Evolutionary conservation across 2,113 vertebrate genomes (phyloP).

Genomic region (Phycodurus eques): DNA sequence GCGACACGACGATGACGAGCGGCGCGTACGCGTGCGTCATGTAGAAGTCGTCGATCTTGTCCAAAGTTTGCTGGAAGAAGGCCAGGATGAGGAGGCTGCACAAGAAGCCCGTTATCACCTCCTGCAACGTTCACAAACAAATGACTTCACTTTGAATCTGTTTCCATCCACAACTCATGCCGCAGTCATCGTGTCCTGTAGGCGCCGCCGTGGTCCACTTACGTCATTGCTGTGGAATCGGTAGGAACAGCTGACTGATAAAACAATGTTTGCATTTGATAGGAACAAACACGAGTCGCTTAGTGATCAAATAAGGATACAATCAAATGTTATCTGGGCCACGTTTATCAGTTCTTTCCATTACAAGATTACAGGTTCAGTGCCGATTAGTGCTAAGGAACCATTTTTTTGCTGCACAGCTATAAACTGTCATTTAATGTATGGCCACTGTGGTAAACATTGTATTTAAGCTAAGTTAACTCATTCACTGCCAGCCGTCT

Average conservation of each 20-base stretch:
- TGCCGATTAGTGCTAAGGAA: background rate
- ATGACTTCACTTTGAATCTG: background rate
- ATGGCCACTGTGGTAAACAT: too few species aligned
- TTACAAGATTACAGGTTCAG: background rate
- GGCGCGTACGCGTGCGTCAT: slow-evolving; percentile 82
- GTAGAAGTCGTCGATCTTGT: slow-evolving; percentile 89
- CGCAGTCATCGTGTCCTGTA: too few species aligned
- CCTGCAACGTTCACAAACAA: slow-evolving; percentile 74
- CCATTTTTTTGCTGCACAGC: background rate
- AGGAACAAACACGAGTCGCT: background rate
- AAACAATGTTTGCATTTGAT: background rate
- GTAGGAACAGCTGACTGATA: slow-evolving; percentile 1
- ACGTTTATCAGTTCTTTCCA: slow-evolving; percentile 14
- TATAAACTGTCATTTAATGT: too few species aligned
- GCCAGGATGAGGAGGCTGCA: slow-evolving; percentile 86
- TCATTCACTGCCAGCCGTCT: too few species aligned
- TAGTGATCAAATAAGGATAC: background rate
- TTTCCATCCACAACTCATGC: background rate
- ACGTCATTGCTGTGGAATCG: background rate
- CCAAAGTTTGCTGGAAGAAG: slow-evolving; percentile 84
- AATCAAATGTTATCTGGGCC: slow-evolving; percentile 33
- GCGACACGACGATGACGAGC: slow-evolving; percentile 81
- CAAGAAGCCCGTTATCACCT: slow-evolving; percentile 91
- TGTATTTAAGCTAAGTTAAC: too few species aligned
- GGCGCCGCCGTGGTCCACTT: too few species aligned